Base-by-base conservation (phyloP, 1,140 invertebrate genomes). In the Drosophila nasuta region DNA sequence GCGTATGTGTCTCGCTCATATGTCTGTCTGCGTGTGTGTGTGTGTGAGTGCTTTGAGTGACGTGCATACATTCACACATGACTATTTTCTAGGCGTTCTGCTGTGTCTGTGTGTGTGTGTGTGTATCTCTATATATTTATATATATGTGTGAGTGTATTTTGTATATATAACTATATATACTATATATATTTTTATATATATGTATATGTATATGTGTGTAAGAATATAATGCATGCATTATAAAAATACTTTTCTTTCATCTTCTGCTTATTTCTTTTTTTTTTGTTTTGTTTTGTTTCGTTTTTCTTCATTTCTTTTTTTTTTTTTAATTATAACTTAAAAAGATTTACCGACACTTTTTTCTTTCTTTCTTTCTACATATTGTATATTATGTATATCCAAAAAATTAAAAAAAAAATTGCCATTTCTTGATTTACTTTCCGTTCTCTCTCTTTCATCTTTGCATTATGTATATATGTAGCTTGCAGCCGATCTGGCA, bases 151-250 rank as follows among this genome's bases (percentile, higher is more conserved):
- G 51, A 45, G 11, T 65, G 2, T 56, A 25, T 65, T 56, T 25
- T 72, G 33, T 72, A 7, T 68, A 56, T 85, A 86, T 87, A 73
- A 68, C 45, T 76, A 76, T 82, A 59, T 71, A 59, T 79, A 67
- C 71, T 77, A 43, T 75, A 81, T 79, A 65, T 81, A 68, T 75
- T 72, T 78, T 67, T 72, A 72, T 82, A 86, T 66, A 64, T 64
- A 62, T 49, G 41, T 49, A 20, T 33, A 13, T 67, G 57, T 79
- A 73, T 81, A 66, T 81, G 68, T 75, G 74, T 77, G 79, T 90
- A 90, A 68, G 85, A 88, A 88, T 91, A 91, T 91, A 91, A 91
- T 91, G 89, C 90, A 91, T 91, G 90, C 89, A 89, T 87, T 91
- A 91, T 91, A 91, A 91, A 91, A 91, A 91, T 91, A 91, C 90